Evolutionary conservation across 2,888 invertebrate species (phyloP).

Genomic region (Brachylomia viminalis): DNA sequence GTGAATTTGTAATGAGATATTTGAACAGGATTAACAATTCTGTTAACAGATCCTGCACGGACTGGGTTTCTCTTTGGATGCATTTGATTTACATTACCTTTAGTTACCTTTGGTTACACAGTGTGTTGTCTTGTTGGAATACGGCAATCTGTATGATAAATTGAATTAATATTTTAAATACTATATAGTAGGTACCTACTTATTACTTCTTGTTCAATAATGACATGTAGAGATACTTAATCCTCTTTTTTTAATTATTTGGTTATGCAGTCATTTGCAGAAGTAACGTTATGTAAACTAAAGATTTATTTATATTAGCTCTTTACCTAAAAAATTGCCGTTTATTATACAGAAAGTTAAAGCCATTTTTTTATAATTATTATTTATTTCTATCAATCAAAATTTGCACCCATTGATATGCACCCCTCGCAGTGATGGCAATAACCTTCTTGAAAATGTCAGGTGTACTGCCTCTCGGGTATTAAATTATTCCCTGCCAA

Average conservation of each 20-base stretch:
- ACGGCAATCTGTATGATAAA: constrained; percentile 3
- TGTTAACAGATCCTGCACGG: constrained; percentile 48
- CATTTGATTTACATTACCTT: constrained; percentile 53
- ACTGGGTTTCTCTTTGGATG: constrained; percentile 30
- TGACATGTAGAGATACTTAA: no score
- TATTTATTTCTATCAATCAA: no score
- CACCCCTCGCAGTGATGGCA: no score
- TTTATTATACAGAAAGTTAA: no score
- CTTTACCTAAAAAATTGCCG: no score
- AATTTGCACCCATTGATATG: no score
- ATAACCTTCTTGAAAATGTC: no score
- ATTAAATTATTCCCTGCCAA: no score
- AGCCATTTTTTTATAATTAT: no score
- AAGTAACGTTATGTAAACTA: not conserved
- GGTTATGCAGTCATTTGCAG: not conserved
- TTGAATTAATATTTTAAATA: not conserved
- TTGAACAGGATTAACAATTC: constrained; percentile 67
- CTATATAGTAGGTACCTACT: not conserved
- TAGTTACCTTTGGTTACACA: constrained; percentile 37
- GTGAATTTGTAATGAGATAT: constrained; percentile 64
- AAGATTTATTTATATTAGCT: no score
- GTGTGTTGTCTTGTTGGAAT: constrained; percentile 3
- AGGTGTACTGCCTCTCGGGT: no score
- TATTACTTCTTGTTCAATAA: not conserved
- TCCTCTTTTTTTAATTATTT: not conserved